phyloP scores from a whole-genome alignment of 2,888 invertebrate species.

The Lasioglossum malachurum region DNA sequence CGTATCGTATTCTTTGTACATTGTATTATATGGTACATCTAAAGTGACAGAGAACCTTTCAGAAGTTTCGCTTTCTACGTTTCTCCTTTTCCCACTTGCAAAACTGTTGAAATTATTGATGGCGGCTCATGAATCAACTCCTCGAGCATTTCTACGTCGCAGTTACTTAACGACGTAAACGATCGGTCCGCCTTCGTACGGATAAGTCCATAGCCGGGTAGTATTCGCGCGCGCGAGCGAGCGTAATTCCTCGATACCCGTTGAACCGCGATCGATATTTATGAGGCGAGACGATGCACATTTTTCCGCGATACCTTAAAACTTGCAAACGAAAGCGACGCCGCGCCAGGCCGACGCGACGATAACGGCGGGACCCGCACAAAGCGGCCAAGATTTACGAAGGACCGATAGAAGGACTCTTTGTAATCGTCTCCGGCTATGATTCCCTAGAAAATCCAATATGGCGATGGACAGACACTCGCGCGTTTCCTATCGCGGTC shows the following conservation, averaged over 20 bases:
- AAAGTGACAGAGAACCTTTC: no score
- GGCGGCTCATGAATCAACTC: constrained; percentile 1
- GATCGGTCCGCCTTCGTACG: constrained; percentile 2
- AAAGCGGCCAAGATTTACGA: not conserved
- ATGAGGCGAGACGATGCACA: constrained; percentile 21
- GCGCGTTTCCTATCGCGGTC: not conserved
- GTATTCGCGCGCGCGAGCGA: not conserved
- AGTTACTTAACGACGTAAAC: not conserved
- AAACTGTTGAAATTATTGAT: constrained; percentile 8
- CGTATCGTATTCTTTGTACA: no score
- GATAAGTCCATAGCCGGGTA: not conserved
- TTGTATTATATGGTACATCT: no score
- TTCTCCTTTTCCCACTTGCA: not conserved
- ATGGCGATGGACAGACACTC: not conserved
- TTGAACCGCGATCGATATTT: constrained; percentile 27
- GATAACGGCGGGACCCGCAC: constrained; percentile 25
- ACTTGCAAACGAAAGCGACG: constrained; percentile 34
- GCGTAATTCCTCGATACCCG: constrained; percentile 1
- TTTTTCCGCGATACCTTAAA: constrained; percentile 41
- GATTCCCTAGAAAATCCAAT: not conserved
- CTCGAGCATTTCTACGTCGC: constrained; percentile 2
- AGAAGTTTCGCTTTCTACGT: not conserved
- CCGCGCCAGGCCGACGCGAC: not conserved
- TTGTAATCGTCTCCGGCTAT: not conserved
- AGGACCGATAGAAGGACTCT: not conserved